A percentile compares a stretch with the other conserved stretches of the same genome.
These are phyloP conservation scores for Epinephelus fuscoguttatus DNA, from an alignment of 2,113 vertebrate species.

Conservation along the genomic window DNA sequence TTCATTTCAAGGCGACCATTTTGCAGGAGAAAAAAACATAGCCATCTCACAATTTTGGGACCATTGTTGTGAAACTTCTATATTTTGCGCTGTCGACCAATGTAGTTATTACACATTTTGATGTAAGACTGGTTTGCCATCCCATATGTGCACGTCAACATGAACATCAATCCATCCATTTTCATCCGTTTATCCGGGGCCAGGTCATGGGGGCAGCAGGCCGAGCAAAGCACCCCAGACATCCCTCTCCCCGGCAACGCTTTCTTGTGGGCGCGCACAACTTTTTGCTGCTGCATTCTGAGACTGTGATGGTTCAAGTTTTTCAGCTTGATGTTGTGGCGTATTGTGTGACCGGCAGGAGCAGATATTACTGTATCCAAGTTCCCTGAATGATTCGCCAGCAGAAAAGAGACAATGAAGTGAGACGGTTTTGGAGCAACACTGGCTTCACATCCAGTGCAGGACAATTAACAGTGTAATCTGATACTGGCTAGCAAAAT, in stretches of 20 bases:
- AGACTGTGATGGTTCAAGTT: background rate
- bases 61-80: no score
- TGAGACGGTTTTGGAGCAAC: background rate
- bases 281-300: background rate
- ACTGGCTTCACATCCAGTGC: no score
- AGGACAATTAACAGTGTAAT: background rate
- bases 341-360: background rate
- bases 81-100: no score
- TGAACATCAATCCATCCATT: background rate
- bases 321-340: no score
- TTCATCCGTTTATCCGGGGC: no score
- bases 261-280: no score
- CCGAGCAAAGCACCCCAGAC: no score
- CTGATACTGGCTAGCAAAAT: background rate
- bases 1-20: background rate
- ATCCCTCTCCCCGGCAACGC: no score
- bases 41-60: no score
- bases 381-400: background rate
- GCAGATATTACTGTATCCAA: background rate
- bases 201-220: no score
- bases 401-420: background rate
- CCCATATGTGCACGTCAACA: background rate
- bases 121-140: background rate
- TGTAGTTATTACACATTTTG: background rate
- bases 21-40: no score